A percentile compares a stretch with the other conserved stretches of the same genome.
Conservation (phyloP, 92 coral and sea anemone species). For the Nematostella vectensis region DNA sequence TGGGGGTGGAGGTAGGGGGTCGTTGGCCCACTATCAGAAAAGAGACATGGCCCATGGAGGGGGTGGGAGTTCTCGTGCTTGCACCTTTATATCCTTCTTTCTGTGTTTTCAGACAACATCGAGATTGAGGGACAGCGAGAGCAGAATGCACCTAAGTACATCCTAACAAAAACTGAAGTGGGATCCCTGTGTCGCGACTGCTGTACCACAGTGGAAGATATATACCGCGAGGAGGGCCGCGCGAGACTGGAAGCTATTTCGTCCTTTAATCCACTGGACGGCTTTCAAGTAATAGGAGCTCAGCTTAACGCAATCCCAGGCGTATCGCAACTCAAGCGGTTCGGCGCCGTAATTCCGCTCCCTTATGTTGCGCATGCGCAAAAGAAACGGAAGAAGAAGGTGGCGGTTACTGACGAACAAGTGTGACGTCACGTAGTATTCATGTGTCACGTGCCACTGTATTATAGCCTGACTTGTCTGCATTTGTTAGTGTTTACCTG, state of each 20-base stretch:
- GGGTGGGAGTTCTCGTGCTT: too few relatives aligned
- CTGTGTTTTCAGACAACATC: constrained; percentile 3
- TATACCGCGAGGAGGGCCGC: constrained; percentile 47
- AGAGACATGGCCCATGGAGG: too few relatives aligned
- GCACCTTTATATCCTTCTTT: too few relatives aligned
- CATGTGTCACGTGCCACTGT: too few relatives aligned
- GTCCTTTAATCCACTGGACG: constrained; percentile 30
- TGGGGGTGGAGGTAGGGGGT: too few relatives aligned
- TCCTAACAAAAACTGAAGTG: constrained; percentile 50
- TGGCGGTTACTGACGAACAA: background rate
- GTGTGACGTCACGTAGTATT: too few relatives aligned
- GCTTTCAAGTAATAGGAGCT: constrained; percentile 42
- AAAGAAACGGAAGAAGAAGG: constrained; percentile 9
- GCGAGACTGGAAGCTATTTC: constrained; percentile 36
- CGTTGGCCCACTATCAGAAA: too few relatives aligned
- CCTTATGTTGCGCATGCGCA: constrained; percentile 18
- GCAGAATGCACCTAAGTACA: constrained; percentile 24
- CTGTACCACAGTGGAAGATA: constrained; percentile 38
- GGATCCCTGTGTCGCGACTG: constrained; percentile 57
- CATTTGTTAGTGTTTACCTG: too few relatives aligned
- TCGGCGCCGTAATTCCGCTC: constrained; percentile 48
- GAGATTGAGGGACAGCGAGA: constrained; percentile 25
- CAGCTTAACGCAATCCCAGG: constrained; percentile 61
- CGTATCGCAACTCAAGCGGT: constrained; percentile 30
- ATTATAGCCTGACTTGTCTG: too few relatives aligned